phyloP scores from a whole-genome alignment of 1,140 invertebrate species.

The Eumeta japonica region DNA sequence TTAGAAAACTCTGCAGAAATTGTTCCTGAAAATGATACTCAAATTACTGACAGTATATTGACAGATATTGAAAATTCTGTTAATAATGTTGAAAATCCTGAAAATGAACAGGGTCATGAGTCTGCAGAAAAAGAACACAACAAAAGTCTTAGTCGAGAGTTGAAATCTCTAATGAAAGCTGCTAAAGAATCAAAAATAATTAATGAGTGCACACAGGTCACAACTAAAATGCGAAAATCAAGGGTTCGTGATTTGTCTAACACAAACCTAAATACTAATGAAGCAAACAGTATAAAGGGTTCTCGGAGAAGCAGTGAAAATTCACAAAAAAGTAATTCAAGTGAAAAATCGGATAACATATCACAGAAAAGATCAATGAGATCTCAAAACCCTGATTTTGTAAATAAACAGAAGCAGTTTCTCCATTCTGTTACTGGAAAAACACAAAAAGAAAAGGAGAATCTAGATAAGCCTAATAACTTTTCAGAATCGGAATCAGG shows the following conservation, averaged over 20 bases:
- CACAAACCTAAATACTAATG: conserved; percentile 25
- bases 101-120: no score
- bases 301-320: conserved; percentile 35
- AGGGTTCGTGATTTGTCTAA: conserved; percentile 30
- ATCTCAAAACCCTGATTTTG: conserved; percentile 62
- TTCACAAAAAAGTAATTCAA: conserved; percentile 38
- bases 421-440: conserved; percentile 49
- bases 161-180: conserved; percentile 49
- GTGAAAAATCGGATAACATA: conserved; percentile 38
- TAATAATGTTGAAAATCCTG: no score
- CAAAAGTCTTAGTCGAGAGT: conserved; percentile 46
- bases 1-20: no score
- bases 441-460: conserved; percentile 23
- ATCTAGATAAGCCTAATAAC: conserved; percentile 23
- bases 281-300: conserved; percentile 29
- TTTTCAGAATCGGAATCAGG: conserved; percentile 13
- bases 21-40: no score
- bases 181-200: conserved; percentile 56
- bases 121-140: conserved; percentile 36
- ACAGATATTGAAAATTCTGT: no score
- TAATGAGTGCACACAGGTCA: conserved; percentile 50
- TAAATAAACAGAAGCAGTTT: conserved; percentile 59
- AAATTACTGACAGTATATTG: no score
- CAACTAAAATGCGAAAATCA: conserved; percentile 48
- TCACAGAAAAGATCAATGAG: conserved; percentile 47